Conservation (phyloP, 1,140 invertebrate species). For the Asbolus verrucosus region DNA sequence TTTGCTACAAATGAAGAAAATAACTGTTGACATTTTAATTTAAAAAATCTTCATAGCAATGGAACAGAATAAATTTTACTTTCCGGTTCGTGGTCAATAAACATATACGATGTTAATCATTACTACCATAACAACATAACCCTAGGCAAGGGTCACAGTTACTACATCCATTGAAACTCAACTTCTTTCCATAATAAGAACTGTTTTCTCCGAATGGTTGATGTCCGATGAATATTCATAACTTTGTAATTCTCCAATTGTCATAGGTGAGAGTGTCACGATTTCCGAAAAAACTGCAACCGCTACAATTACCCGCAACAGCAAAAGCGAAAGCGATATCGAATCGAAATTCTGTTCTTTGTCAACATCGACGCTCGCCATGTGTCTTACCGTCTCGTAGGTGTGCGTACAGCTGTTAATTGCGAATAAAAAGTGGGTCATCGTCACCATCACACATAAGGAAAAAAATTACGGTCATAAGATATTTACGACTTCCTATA, state of each 20-base stretch:
- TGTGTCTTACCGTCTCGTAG: conserved; percentile 17
- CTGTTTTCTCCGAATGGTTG: too few relatives aligned
- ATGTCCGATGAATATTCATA: too few relatives aligned
- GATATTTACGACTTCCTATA: conserved; percentile 23
- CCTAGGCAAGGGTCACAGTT: conserved; percentile 6
- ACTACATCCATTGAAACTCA: too few relatives aligned
- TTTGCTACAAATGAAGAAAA: conserved; percentile 10
- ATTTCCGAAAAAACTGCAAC: conserved; percentile 8
- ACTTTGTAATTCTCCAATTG: too few relatives aligned
- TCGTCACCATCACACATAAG: not conserved
- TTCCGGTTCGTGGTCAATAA: conserved; percentile 20
- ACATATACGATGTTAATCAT: too few relatives aligned
- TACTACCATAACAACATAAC: conserved; percentile 8
- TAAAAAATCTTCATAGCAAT: conserved; percentile 28
- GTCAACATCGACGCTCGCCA: conserved; percentile 8
- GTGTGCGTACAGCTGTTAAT: too few relatives aligned
- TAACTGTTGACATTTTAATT: not conserved
- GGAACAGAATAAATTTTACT: conserved; percentile 14
- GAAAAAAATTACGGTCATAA: not conserved
- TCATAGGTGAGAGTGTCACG: conserved; percentile 33
- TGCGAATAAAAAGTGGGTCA: conserved; percentile 10
- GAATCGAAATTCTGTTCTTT: not conserved
- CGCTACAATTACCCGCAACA: conserved; percentile 15
- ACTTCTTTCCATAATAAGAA: too few relatives aligned
- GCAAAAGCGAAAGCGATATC: conserved; percentile 20